Percentiles rank a stretch among this genome's conserved stretches.
Conservation (phyloP, 2,113 vertebrate species). For the Xiphophorus maculatus region DNA sequence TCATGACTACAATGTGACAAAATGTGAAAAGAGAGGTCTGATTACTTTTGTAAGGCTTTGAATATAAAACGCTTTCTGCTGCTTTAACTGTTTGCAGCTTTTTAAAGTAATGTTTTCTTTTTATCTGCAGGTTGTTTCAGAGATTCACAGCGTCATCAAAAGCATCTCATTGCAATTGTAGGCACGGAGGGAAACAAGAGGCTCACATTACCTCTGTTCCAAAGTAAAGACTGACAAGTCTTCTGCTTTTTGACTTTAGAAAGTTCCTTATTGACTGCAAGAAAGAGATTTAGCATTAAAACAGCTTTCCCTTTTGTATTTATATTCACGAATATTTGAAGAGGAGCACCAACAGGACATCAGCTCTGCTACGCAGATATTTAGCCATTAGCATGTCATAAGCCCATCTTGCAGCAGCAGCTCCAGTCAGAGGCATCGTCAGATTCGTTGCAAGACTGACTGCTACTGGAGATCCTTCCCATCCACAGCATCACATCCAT, state of each 20-base stretch:
- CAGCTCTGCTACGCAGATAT: too few relatives aligned
- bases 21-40: neutral
- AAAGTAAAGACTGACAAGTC: neutral
- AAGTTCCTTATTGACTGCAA: neutral
- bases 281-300: neutral
- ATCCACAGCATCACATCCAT: too few relatives aligned
- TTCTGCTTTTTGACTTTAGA: neutral
- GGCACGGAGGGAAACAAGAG: neutral
- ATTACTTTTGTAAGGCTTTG: neutral
- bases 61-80: neutral
- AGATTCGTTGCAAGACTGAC: too few relatives aligned
- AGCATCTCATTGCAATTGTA: conserved; percentile 30
- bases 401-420: too few relatives aligned
- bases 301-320: neutral
- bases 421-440: too few relatives aligned
- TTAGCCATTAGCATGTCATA: too few relatives aligned
- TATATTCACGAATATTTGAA: neutral
- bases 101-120: neutral
- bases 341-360: too few relatives aligned
- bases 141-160: conserved; percentile 65
- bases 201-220: neutral
- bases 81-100: too few relatives aligned
- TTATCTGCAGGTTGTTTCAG: conserved; percentile 64
- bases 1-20: neutral
- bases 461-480: too few relatives aligned